A percentile compares a stretch with the other conserved stretches of the same genome.
phyloP scores from a whole-genome alignment of 2,888 invertebrate species.

The Hydriomena furcata region DNA sequence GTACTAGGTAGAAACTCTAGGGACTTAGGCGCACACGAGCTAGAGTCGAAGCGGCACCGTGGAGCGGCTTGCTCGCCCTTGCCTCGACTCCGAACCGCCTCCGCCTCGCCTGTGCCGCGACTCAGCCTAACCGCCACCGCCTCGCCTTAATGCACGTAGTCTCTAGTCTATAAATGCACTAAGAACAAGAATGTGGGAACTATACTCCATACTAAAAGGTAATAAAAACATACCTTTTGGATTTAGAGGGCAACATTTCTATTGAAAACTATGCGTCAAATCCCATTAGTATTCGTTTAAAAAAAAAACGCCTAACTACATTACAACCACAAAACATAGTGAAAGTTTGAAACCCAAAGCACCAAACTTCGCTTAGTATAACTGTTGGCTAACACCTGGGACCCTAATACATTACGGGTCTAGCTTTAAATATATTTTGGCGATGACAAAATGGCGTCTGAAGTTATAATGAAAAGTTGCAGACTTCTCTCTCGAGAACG shows the following conservation, averaged over 20 bases:
- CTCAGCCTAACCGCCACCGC: too few species aligned
- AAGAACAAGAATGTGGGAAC: too few species aligned
- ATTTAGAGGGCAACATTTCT: background rate
- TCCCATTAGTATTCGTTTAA: conserved; percentile 2
- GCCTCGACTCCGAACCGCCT: too few species aligned
- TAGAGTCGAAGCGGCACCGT: too few species aligned
- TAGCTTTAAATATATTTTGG: conserved; percentile 2
- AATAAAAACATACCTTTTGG: too few species aligned
- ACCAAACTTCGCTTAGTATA: conserved; percentile 9
- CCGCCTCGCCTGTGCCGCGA: too few species aligned
- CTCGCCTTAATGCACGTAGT: too few species aligned
- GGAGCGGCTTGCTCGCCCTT: too few species aligned
- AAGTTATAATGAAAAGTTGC: conserved; percentile 1
- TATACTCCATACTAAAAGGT: too few species aligned
- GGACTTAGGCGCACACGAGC: too few species aligned
- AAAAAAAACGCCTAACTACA: conserved; percentile 5
- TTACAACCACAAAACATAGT: background rate
- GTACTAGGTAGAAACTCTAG: too few species aligned
- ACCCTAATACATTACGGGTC: conserved; percentile 6
- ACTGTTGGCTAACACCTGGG: conserved; percentile 14
- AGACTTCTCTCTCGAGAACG: background rate
- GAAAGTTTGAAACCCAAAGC: conserved; percentile 10
- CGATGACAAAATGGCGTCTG: background rate
- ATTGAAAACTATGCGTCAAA: background rate
- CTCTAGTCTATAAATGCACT: too few species aligned